Evolutionary conservation across 2,797 vertebrate genomes (phyloP).

Genomic region (Anomalospiza imberbis): DNA sequence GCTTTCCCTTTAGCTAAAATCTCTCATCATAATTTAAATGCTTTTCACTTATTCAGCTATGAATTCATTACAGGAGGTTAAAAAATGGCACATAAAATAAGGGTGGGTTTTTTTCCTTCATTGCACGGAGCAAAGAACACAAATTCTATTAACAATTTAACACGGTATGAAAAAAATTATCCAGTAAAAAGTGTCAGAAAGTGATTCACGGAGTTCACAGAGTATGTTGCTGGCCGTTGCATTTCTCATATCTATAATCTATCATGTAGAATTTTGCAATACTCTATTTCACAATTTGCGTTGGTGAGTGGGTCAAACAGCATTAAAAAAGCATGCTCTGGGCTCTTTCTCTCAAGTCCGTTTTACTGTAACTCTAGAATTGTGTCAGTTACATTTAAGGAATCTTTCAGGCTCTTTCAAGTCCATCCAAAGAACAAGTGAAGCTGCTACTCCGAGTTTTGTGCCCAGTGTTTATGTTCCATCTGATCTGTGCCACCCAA

Average conservation of each 20-base stretch:
- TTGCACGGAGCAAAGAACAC: slow-evolving; percentile 31
- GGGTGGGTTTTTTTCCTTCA: not conserved
- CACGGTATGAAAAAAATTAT: slow-evolving; percentile 59
- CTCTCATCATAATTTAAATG: not conserved
- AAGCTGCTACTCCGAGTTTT: slow-evolving; percentile 77
- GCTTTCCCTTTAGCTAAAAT: slow-evolving; percentile 26
- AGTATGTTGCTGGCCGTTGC: slow-evolving; percentile 48
- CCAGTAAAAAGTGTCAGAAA: slow-evolving; percentile 65
- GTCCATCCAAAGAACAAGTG: slow-evolving; percentile 80
- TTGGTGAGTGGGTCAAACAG: slow-evolving; percentile 63
- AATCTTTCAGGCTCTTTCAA: slow-evolving; percentile 78
- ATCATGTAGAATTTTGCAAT: slow-evolving; percentile 56
- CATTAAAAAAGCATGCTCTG: slow-evolving; percentile 66
- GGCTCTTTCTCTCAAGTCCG: slow-evolving; percentile 61
- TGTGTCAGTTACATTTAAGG: slow-evolving; percentile 72
- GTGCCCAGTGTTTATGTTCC: slow-evolving; percentile 86
- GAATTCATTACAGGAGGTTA: slow-evolving; percentile 18
- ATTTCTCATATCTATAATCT: slow-evolving; percentile 57
- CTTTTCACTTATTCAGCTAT: slow-evolving; percentile 31
- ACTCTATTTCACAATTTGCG: slow-evolving; percentile 51
- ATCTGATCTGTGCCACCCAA: slow-evolving; percentile 92
- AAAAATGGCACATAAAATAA: slow-evolving; percentile 34
- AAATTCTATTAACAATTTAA: slow-evolving; percentile 69
- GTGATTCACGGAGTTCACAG: slow-evolving; percentile 52
- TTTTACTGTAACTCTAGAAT: slow-evolving; percentile 77